Conservation (phyloP, 2,797 vertebrate species). For the Sebastes vulpes region DNA sequence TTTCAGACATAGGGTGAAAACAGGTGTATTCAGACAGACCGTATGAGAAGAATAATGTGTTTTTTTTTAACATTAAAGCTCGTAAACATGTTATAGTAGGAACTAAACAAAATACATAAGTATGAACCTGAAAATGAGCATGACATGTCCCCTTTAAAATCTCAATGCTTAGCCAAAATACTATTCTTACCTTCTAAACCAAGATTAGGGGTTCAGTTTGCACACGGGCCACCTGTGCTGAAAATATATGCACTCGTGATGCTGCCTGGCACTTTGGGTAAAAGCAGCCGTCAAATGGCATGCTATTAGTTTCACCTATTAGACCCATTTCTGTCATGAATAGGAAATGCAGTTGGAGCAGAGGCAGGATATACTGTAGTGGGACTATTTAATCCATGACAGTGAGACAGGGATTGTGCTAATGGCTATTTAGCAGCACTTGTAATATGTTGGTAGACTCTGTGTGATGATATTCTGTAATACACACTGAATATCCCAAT, state of each 20-base stretch:
- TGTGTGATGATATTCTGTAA: neutral
- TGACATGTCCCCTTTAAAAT: neutral
- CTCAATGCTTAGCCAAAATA: neutral
- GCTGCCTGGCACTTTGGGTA: conserved; percentile 29
- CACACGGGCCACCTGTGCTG: neutral
- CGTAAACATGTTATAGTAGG: too few species aligned
- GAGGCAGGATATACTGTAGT: conserved; percentile 7
- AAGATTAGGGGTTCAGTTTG: conserved; percentile 13
- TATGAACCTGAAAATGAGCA: too few species aligned
- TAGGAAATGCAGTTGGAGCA: conserved; percentile 10
- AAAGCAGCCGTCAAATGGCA: conserved; percentile 43
- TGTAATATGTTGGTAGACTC: neutral
- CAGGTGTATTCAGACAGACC: too few species aligned
- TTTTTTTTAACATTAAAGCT: too few species aligned
- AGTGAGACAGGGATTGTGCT: conserved; percentile 21
- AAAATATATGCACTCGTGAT: conserved; percentile 37
- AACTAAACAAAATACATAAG: too few species aligned
- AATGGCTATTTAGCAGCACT: conserved; percentile 27
- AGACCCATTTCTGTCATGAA: conserved; percentile 32
- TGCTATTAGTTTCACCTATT: conserved; percentile 44
- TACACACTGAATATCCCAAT: neutral
- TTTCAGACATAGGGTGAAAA: too few species aligned
- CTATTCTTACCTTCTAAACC: neutral
- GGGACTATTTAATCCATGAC: conserved; percentile 19
- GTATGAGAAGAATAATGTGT: too few species aligned